Conservation (phyloP, 2,888 invertebrate genomes). For the Cerceris rybyensis region DNA sequence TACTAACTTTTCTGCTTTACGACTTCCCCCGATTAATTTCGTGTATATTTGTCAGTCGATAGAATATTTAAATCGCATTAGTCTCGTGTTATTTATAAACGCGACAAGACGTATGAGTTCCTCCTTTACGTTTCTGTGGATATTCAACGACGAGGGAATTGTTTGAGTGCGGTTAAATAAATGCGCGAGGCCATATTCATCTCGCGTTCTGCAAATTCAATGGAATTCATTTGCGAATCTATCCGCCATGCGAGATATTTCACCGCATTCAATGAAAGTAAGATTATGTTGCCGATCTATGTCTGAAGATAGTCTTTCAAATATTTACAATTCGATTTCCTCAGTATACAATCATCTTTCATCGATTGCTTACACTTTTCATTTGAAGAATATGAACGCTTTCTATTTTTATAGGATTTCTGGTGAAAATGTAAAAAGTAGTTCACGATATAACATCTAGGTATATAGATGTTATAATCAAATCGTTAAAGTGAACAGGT, state of each 20-base stretch:
- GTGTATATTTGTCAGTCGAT: background rate
- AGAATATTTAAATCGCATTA: no score
- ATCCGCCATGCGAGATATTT: conserved; percentile 43
- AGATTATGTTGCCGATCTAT: conserved; percentile 36
- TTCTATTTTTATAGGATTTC: no score
- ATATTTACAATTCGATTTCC: no score
- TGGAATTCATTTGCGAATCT: conserved; percentile 53
- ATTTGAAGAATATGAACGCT: no score
- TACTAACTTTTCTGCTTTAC: background rate
- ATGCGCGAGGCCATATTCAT: conserved; percentile 52
- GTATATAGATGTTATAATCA: no score
- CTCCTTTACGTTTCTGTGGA: conserved; percentile 19
- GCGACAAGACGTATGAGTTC: background rate
- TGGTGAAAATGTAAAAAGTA: no score
- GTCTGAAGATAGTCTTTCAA: no score
- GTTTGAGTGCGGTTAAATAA: conserved; percentile 36
- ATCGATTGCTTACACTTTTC: no score
- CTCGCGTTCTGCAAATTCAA: conserved; percentile 36
- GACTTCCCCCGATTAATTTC: background rate
- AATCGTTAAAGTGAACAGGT: no score
- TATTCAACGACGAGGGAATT: conserved; percentile 10
- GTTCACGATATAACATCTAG: no score
- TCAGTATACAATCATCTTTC: no score
- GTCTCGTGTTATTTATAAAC: background rate
- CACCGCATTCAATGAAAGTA: conserved; percentile 47